Evolutionary conservation across 2,888 invertebrate genomes (phyloP).

Genomic region (Caenorhabditis sulstoni): DNA sequence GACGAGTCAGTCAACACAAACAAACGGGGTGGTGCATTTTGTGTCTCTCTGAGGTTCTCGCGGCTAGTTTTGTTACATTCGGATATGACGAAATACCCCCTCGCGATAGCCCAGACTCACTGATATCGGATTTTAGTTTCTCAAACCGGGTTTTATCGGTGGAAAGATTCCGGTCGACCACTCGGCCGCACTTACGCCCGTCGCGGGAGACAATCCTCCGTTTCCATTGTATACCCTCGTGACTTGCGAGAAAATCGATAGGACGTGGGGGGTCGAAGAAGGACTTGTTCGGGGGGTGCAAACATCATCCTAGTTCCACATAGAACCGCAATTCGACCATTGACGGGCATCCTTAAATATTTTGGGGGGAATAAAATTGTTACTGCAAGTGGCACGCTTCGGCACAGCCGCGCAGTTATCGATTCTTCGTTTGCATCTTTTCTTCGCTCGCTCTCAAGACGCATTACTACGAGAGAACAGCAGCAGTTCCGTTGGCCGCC

Average conservation of each 20-base stretch:
- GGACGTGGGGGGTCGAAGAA: constrained; percentile 17
- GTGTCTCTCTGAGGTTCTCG: neutral
- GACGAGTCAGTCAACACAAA: no score
- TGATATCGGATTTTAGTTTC: neutral
- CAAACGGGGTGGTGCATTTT: neutral
- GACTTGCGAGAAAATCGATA: constrained; percentile 50
- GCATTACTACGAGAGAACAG: constrained; percentile 27
- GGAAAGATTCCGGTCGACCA: constrained; percentile 22
- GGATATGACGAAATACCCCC: neutral
- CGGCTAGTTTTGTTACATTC: no score
- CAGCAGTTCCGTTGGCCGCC: constrained; percentile 6
- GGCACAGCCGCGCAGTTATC: constrained; percentile 29
- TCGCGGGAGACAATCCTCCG: constrained; percentile 20
- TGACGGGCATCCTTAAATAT: neutral
- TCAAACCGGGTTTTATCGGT: constrained; percentile 5
- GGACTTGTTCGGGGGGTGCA: constrained; percentile 3
- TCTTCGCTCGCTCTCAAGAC: constrained; percentile 17
- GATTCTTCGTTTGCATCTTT: constrained; percentile 30
- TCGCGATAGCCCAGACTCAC: neutral
- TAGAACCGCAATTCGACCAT: neutral
- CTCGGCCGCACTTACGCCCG: constrained; percentile 2
- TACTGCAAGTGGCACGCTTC: neutral
- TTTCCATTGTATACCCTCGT: constrained; percentile 42
- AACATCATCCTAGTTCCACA: neutral
- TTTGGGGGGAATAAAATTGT: no score